Percentiles rank a stretch among this genome's conserved stretches.
Conservation (phyloP, 2,113 vertebrate species). For the Malurus alboscapulatus region DNA sequence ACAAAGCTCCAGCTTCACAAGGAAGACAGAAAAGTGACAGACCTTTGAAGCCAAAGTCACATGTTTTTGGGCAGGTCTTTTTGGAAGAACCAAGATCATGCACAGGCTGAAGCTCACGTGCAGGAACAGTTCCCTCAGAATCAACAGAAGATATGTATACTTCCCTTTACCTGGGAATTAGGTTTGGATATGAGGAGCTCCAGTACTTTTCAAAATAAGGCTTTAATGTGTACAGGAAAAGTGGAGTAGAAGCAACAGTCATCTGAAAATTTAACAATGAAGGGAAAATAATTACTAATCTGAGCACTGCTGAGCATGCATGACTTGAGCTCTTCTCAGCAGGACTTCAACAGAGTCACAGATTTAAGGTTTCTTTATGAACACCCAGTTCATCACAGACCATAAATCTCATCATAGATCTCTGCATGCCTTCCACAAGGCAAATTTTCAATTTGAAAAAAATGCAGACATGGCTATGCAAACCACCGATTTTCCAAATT, state of each 20-base stretch:
- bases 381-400: neutral
- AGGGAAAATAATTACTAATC: constrained; percentile 12
- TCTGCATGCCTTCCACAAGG: neutral
- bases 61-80: neutral
- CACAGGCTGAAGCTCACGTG: neutral
- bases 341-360: neutral
- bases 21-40: neutral
- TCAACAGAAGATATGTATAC: neutral
- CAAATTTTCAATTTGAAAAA: neutral
- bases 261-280: constrained; percentile 9
- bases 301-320: neutral
- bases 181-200: neutral
- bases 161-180: neutral
- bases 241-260: neutral
- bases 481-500: neutral
- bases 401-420: constrained; percentile 15
- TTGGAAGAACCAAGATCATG: neutral
- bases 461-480: neutral
- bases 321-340: neutral
- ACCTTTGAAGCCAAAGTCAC: neutral
- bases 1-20: neutral
- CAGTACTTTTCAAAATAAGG: neutral
- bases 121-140: neutral
- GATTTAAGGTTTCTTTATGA: constrained; percentile 31
- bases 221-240: neutral